Base-by-base conservation (phyloP, 2,113 vertebrate species). In the Colius striatus region DNA sequence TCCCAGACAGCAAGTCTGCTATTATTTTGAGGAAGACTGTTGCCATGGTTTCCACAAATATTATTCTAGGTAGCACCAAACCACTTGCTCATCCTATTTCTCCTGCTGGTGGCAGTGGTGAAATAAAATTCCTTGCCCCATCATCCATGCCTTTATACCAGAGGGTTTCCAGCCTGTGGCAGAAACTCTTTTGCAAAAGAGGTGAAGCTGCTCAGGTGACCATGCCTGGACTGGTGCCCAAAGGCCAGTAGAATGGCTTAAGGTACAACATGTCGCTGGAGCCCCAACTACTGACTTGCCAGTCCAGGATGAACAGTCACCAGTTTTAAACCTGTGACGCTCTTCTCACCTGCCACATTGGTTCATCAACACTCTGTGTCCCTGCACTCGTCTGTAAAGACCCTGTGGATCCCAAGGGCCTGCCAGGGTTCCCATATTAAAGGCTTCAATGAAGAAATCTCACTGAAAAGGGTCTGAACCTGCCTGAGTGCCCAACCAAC, bases 41-140 rank as follows among this genome's bases (percentile, higher is more conserved):
- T 96, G 63, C 88, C 83, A 87, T 90, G 90, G 85, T 93, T 95
- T 96, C 82, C 85, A 78, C 62, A 93, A 94, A 95, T 41, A 93
- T 32, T 85, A 94, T 73, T 95, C 58, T 92, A 93, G 74, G 92
- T 94, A 90, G n/a, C n/a, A 79, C 14, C 1, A 6, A 79, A 76
- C n/a, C 29, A 61, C 11, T 79, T 53, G 21, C 50, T 91, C 19
- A 68, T 63, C 41, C 54, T 66, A 3, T 84, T 91, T 84, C 23
- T 29, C 18, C 61, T 82, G 38, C 62, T 75, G 11, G 55, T 38
- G 45, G 29, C 0, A 0, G 5, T 20, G 45, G 57, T 45, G 16
- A 50, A 75, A 53, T 17, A 87, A 53, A 78, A 87, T 18, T 54
- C 32, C 16, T 74, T 91, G 25, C 19, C 25, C 5, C 6, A 6